A percentile compares a stretch with the other conserved stretches of the same genome.
phyloP scores from a whole-genome alignment of 2,113 vertebrate genomes.

The Trochalopteron elliotii region DNA sequence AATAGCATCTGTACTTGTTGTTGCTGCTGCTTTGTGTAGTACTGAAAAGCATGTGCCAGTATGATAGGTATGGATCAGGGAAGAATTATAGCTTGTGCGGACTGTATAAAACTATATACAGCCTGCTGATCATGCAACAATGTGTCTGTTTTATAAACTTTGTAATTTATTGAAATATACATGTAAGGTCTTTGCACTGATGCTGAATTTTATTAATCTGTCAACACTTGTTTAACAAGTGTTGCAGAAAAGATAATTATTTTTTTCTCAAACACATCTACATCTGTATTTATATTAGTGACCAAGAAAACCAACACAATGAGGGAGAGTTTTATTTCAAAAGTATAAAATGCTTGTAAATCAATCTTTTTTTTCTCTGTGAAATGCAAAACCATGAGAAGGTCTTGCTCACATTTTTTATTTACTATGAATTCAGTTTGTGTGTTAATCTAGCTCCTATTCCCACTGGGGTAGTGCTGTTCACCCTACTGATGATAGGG shows the following conservation, averaged over 20 bases:
- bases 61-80: not conserved
- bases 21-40: not conserved
- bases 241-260: not conserved
- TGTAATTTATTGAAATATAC: not conserved
- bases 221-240: not conserved
- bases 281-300: not conserved
- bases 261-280: not conserved
- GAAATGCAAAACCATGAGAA: not conserved
- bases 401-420: not conserved
- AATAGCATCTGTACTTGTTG: not conserved
- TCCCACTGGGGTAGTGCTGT: not conserved
- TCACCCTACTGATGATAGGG: not conserved
- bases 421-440: not conserved
- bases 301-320: not conserved
- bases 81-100: not conserved
- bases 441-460: not conserved
- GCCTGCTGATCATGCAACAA: not conserved
- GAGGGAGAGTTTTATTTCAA: not conserved
- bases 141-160: not conserved
- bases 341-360: not conserved
- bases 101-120: not conserved
- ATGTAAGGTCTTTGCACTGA: not conserved
- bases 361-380: not conserved
- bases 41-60: not conserved
- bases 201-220: not conserved